Evolutionary conservation across 2,113 vertebrate genomes (phyloP), one percentile per base, ranked within the genome.

Genomic region (Furnarius figulus): DNA sequence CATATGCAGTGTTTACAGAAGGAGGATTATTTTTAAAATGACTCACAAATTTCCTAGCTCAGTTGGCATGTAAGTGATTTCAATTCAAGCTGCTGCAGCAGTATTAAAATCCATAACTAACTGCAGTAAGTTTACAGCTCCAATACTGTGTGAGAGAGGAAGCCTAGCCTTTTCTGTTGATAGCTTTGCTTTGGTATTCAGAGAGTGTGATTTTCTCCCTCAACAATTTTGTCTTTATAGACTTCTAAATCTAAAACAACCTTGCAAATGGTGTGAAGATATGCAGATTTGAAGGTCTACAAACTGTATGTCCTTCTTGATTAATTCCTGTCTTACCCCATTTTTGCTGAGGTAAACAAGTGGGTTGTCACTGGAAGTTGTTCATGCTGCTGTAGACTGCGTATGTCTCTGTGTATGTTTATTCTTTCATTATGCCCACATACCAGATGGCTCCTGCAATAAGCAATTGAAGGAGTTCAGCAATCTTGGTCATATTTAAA

Each of bases 401-500:
- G 0, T 50, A 65, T 78, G 28, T 40, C 39, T 31, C n/a, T 55
- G 24, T 35, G 21, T 42, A 19, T 28, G 28, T 77, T 86, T 55
- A 24, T 49, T 89, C 35, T 74, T 92, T 87, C 72, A 28, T 84
- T 70, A 42, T 79, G 55, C 19, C 53, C 53, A 50, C 67, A 75
- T 76, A 37, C 62, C 85, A 96, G 79, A 94, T 81, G 87, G 67
- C 63, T 76, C 42, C 52, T 59, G 16, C n/a, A 81, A 67, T 10
- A 91, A 49, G 37, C 8, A 68, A 25, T 44, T 68, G 68, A 68
- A 93, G 42, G 13, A 75, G 24, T 55, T 84, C 13, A 27, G 27
- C 87, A 65, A 65, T 80, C 44, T 85, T 87, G 62, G 31, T 88
- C 42, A 20, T 87, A 82, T 82, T 95, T 94, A 61, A 94, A 86